Evolutionary conservation across 92 coral and sea anemone genomes (phyloP).

Genomic region (Porites divaricata): DNA sequence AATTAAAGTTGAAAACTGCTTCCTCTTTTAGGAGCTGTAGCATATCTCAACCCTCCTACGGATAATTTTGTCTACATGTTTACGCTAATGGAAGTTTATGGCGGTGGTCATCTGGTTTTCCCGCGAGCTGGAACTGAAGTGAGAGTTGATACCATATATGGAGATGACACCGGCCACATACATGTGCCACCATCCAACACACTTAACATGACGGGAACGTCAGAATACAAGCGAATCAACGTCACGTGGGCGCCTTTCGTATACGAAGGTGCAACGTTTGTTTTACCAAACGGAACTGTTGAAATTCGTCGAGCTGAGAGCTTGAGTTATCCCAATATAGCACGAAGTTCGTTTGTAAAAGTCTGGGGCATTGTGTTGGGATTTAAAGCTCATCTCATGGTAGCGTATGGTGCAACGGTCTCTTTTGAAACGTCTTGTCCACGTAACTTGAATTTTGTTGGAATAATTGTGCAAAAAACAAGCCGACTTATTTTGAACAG

Average conservation of each 20-base stretch:
- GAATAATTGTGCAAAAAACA: slow-evolving; percentile 91
- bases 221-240: slow-evolving; percentile 89
- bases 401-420: slow-evolving; percentile 85
- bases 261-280: slow-evolving; percentile 71
- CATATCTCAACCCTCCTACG: slow-evolving; percentile 81
- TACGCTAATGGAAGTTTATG: slow-evolving; percentile 94
- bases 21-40: slow-evolving; percentile 79
- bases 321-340: slow-evolving; percentile 65
- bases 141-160: slow-evolving; percentile 83
- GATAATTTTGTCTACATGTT: slow-evolving; percentile 83
- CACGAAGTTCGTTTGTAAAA: slow-evolving; percentile 75
- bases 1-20: too few relatives aligned
- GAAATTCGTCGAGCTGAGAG: slow-evolving; percentile 84
- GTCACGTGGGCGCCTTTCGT: slow-evolving; percentile 95
- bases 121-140: slow-evolving; percentile 88
- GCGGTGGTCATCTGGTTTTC: slow-evolving; percentile 88
- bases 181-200: slow-evolving; percentile 91
- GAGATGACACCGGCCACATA: slow-evolving; percentile 95
- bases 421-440: slow-evolving; percentile 80
- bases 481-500: slow-evolving; percentile 82
- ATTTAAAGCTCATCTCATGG: slow-evolving; percentile 83
- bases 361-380: slow-evolving; percentile 93
- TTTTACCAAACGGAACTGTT: slow-evolving; percentile 94
- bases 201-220: slow-evolving; percentile 79
- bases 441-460: slow-evolving; percentile 89